These are phyloP conservation scores for Anseranas semipalmata DNA, from an alignment of 2,113 vertebrate genomes.

Conservation along the genomic window DNA sequence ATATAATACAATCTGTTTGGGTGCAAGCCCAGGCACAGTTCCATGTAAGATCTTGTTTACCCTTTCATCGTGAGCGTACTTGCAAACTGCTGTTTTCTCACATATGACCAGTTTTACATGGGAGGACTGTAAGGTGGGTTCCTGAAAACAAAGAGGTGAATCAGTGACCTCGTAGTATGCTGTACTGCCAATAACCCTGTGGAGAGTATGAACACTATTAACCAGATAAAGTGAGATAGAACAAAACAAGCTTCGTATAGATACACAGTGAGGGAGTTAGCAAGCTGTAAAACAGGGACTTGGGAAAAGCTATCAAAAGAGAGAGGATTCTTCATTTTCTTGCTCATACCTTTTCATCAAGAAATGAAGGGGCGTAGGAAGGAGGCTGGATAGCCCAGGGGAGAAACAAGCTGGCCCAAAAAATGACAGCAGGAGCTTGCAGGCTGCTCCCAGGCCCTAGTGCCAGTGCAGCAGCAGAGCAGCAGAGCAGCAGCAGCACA, in stretches of 20 bases:
- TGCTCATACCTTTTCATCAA: neutral
- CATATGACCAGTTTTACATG: neutral
- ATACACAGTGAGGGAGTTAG: neutral
- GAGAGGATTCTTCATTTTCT: neutral
- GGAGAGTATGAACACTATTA: slow-evolving; percentile 4
- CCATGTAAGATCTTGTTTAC: neutral
- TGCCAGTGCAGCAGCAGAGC: neutral
- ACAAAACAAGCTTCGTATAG: neutral
- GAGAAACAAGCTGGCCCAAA: neutral
- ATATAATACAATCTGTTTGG: neutral
- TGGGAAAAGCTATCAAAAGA: neutral
- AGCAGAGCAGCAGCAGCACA: neutral
- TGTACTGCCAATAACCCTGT: neutral
- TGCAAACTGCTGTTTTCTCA: neutral
- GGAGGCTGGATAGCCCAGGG: neutral
- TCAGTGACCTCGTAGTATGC: neutral
- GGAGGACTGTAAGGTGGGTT: neutral
- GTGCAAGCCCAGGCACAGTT: neutral
- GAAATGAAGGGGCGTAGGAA: rapidly evolving
- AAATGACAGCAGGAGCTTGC: neutral
- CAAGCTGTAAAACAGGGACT: neutral
- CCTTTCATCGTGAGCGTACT: neutral
- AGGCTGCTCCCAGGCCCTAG: neutral
- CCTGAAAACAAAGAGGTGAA: neutral
- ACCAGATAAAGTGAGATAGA: neutral